Evolutionary conservation across 37 sponge, comb jelly and placozoan species (phyloP), one percentile per base, ranked within the genome.

Genomic region (Bolinopsis microptera): DNA sequence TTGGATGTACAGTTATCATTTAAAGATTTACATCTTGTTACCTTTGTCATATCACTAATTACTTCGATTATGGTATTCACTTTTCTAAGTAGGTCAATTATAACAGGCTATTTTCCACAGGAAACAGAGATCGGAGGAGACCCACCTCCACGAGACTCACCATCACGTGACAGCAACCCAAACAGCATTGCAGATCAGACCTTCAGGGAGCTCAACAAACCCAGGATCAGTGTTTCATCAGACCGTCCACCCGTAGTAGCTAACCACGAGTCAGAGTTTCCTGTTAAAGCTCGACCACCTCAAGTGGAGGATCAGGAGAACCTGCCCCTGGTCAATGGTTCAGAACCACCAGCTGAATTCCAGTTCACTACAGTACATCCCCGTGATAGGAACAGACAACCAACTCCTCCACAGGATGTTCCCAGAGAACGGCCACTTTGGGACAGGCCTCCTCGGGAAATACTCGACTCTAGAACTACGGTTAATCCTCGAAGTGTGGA

Each of bases 211-310:
- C 13, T 48, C 61, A 48, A 48, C 61, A 48, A 48, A 48, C 61
- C 61, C 61, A 5, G 61, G 61, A 5, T 13, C 5, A 48, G 61
- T 48, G 9, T 48, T 5, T 18, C 61, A 18, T n/a, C n/a, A n/a
- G n/a, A n/a, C n/a, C n/a, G n/a, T n/a, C n/a, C n/a, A n/a, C 61
- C 61, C 9, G 5, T 13, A 5, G 9, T 48, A 5, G 13, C 34
- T 1, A 32, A 77, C 35, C 33, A 35, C 18, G 80, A 77, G 37
- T 77, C 80, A 13, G 80, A 77, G 32, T 77, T 77, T 36, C 80
- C 80, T 32, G 80, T 77, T 8, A 77, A 77, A 35, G 36, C 3
- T 16, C 18, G 74, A 18, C 80, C 80, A 1, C 36, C 36, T 32
- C 21, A 13, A 36, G 24, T 26, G 5, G 74, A 70, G 5, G 21